Base-by-base conservation (phyloP, 1,140 invertebrate species). In the Procambarus clarkii region DNA sequence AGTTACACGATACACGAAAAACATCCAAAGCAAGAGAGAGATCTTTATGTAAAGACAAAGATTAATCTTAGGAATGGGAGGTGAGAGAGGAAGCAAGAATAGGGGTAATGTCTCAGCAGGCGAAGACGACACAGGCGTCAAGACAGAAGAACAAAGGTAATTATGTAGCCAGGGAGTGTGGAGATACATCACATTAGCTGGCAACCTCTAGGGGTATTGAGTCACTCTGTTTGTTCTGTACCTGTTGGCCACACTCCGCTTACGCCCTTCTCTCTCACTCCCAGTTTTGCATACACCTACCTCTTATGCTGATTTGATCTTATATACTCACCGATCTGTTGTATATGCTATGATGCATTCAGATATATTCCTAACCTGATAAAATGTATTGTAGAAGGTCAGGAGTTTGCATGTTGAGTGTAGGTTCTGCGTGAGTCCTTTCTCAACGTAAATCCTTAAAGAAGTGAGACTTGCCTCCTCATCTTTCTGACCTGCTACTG, bases 191-290 rank as follows among this genome's bases (percentile, higher is more conserved):
- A 74, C 69, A 74, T 15, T 74, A 74, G n/a, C 69, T 74, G 69
- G 69, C 69, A 74, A 74, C 69, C 69, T 15, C 8, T 5, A 18
- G 60, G 21, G 60, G 24, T 34, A 74, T 74, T 74, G 69, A 74
- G 69, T 74, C 69, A 69, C 64, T 74, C n/a, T 74, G 69, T 79
- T 79, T 79, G 77, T 45, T 48, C 45, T 79, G 7, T 79, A 46
- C 48, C 77, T 79, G 45, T 48, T 15, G 69, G n/a, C 21, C 45
- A 21, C 77, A 13, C 77, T 79, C 77, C 48, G 45, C n/a, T 13
- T 79, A 45, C 50, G 48, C n/a, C 80, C 80, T 82, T 60, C 50
- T 24, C 11, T 34, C 45, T 21, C 80, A 60, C 80, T 5, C 50
- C 50, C 50, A 54, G 8, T 54, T 13, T 54, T 54, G 13, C 50